These are phyloP conservation scores for Rhimphoctona megacephalus DNA, from an alignment of 2,888 invertebrate genomes.

Conservation along the genomic window DNA sequence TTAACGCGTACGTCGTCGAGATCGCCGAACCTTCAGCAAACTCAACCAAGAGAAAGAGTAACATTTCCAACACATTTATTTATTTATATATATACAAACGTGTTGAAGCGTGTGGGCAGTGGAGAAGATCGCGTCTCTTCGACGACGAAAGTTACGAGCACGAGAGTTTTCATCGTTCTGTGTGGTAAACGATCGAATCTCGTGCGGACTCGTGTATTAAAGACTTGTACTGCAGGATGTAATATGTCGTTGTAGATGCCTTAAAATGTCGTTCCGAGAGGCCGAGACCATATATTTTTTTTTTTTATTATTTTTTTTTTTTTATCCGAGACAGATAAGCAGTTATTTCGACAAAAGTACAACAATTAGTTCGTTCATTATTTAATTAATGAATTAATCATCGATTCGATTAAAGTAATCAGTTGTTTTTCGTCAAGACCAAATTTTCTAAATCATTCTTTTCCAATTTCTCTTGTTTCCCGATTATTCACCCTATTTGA, in stretches of 20 bases:
- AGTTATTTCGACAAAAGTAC: not conserved
- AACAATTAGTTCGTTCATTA: not conserved
- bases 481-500: too few species aligned
- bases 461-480: too few species aligned
- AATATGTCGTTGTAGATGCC: conserved; percentile 18
- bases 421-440: not conserved
- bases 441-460: not conserved
- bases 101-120: conserved; percentile 54
- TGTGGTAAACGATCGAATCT: conserved; percentile 50
- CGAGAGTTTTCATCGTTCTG: conserved; percentile 43
- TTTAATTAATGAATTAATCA: not conserved
- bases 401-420: not conserved
- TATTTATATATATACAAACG: not conserved
- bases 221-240: conserved; percentile 33
- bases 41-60: conserved; percentile 14
- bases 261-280: conserved; percentile 27
- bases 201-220: conserved; percentile 43
- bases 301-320: not conserved
- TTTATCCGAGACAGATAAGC: not conserved
- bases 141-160: conserved; percentile 62
- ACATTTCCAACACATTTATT: not conserved
- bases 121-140: conserved; percentile 52
- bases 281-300: not conserved
- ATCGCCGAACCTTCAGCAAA: conserved; percentile 23
- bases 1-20: conserved; percentile 26